Evolutionary conservation across 2,113 vertebrate species (phyloP), one percentile per base, ranked within the genome.

Genomic region (Plotosus lineatus): DNA sequence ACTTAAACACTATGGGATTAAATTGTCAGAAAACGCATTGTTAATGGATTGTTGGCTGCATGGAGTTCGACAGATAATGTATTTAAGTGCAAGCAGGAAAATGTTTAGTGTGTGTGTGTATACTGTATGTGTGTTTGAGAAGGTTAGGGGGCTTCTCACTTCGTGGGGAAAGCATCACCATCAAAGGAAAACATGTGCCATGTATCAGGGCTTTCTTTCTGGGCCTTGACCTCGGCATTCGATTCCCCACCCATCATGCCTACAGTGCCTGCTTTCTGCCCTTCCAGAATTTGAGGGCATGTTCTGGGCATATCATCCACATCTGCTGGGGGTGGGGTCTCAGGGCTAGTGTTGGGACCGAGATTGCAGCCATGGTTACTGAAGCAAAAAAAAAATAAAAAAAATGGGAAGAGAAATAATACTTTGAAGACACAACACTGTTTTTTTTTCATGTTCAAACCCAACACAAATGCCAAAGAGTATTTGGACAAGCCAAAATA

Each of bases 121-220:
- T 51, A n/a, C n/a, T 78, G 46, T 69, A 3, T 36, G 10, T 48
- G 44, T 60, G 12, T 72, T 8, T 72, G 40, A 83, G 77, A 56
- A 19, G 79, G 71, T 80, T 81, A 23, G 77, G 63, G 8, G 85
- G 87, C 83, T 82, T 91, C 93, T 95, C 95, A 94, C 91, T 71
- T 94, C 84, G 93, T 92, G 81, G 90, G 91, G 19, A 90, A 89
- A 15, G 93, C 91, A 82, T 94, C 87, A 75, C 93, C 90, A 86
- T 92, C 90, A 87, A 88, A 85, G 85, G 90, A 89, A 80, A 85
- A 84, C 81, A 92, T 92, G 91, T 92, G 95, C 31, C 7, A 89
- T 78, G 3, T 63, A 38, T 77, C 44, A 79, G 84, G 21, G 50
- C 68, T 77, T 72, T 71, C 26, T 10, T 66, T 71, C 38, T 58